These are phyloP conservation scores for Diorhabda sublineata DNA, from an alignment of 1,140 invertebrate species.

Conservation along the genomic window DNA sequence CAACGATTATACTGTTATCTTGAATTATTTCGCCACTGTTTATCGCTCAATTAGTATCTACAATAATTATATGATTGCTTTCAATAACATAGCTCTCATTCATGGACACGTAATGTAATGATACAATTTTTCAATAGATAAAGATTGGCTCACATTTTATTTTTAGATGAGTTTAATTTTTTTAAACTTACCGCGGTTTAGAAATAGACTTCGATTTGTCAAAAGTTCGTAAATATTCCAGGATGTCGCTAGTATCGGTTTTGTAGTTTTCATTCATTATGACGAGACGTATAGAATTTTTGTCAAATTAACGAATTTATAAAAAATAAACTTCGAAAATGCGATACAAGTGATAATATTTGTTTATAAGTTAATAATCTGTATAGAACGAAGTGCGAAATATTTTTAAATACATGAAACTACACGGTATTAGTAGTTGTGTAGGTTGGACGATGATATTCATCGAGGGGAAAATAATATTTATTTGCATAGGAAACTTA, in stretches of 20 bases:
- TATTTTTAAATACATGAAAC: not conserved
- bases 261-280: constrained; percentile 16
- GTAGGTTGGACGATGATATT: constrained; percentile 40
- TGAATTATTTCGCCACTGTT: too few relatives aligned
- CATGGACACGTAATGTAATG: too few relatives aligned
- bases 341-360: not conserved
- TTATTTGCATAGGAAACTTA: constrained; percentile 28
- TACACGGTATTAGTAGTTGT: constrained; percentile 13
- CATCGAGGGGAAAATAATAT: constrained; percentile 27
- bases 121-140: too few relatives aligned
- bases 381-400: not conserved
- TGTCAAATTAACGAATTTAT: constrained; percentile 14
- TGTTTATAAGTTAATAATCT: not conserved
- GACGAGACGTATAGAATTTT: constrained; percentile 9
- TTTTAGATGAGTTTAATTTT: too few relatives aligned
- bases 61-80: too few relatives aligned
- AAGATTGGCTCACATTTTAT: too few relatives aligned
- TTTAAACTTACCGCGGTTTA: not conserved
- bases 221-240: constrained; percentile 7
- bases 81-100: too few relatives aligned
- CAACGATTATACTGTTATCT: too few relatives aligned
- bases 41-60: too few relatives aligned
- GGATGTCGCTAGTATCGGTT: constrained; percentile 10
- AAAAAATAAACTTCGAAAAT: constrained; percentile 6
- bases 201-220: constrained; percentile 11